Evolutionary conservation across 1,140 invertebrate species (phyloP).

Genomic region (Portunus trituberculatus): DNA sequence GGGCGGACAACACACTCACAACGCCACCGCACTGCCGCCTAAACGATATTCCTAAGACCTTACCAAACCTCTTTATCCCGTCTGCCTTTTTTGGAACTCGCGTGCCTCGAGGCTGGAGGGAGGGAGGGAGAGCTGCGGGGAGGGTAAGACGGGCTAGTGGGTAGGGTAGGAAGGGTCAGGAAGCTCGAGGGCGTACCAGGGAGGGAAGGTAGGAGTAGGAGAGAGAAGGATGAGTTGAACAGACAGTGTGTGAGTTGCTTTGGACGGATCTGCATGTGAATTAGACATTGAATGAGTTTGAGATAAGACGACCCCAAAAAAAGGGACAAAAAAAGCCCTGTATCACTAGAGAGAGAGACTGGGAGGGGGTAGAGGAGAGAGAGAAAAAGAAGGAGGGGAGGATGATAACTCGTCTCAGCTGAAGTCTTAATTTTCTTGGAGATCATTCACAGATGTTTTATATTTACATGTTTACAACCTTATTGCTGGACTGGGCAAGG

Average conservation of each 20-base stretch:
- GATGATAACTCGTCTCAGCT: background rate
- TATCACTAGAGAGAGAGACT: background rate
- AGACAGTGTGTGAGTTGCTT: background rate
- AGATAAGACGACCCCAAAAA: background rate
- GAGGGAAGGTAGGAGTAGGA: background rate
- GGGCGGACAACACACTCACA: background rate
- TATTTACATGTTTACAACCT: background rate
- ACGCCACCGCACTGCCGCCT: background rate
- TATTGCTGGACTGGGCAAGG: too few species aligned
- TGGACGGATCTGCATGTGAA: background rate
- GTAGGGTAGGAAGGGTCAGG: background rate
- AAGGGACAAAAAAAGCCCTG: too few species aligned
- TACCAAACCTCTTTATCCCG: conserved; percentile 9
- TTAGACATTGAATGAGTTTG: background rate
- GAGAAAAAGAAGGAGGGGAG: too few species aligned
- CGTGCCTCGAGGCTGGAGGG: background rate
- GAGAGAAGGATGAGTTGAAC: background rate
- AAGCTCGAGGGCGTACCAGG: background rate
- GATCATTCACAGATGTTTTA: background rate
- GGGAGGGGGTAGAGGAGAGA: too few species aligned
- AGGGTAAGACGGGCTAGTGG: background rate
- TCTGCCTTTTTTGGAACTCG: background rate
- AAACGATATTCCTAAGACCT: background rate
- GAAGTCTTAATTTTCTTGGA: background rate
- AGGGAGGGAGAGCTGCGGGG: background rate